Evolutionary conservation across 2,113 vertebrate species (phyloP).

Genomic region (Myrmecophaga tridactyla): DNA sequence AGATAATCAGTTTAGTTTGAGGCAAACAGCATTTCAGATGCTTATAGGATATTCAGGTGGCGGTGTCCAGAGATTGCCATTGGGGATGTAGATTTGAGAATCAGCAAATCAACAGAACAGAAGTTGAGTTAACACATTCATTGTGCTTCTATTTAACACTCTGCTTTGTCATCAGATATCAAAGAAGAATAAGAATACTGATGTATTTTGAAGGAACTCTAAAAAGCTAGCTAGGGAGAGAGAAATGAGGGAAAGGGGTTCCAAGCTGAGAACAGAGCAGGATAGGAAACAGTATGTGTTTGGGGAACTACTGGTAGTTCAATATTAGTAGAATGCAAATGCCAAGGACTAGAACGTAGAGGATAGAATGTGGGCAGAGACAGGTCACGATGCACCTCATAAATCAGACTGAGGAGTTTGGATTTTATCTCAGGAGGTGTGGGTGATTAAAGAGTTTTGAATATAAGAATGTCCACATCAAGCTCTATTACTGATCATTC

Average conservation of each 20-base stretch:
- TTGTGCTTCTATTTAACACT: conserved; percentile 16
- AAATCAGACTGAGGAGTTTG: background rate
- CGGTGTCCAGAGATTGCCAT: background rate
- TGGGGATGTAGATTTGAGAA: background rate
- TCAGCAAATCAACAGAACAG: conserved; percentile 32
- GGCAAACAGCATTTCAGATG: background rate
- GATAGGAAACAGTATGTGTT: background rate
- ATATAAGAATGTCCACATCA: background rate
- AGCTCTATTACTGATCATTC: background rate
- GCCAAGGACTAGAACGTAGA: background rate
- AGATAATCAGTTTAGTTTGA: conserved; percentile 34
- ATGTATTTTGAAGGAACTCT: conserved; percentile 10
- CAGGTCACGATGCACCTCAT: background rate
- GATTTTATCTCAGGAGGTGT: background rate
- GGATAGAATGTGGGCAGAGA: background rate
- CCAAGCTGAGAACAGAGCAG: background rate
- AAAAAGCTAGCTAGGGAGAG: background rate
- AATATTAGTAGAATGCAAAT: background rate
- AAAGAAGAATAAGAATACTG: conserved; percentile 11
- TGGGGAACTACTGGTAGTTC: background rate
- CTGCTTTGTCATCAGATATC: conserved; percentile 2
- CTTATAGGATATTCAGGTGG: background rate
- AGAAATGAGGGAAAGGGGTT: background rate
- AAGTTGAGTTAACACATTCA: background rate
- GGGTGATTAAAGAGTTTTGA: background rate